phyloP scores from a whole-genome alignment of 2,797 vertebrate species.

The Pempheris klunzingeri region DNA sequence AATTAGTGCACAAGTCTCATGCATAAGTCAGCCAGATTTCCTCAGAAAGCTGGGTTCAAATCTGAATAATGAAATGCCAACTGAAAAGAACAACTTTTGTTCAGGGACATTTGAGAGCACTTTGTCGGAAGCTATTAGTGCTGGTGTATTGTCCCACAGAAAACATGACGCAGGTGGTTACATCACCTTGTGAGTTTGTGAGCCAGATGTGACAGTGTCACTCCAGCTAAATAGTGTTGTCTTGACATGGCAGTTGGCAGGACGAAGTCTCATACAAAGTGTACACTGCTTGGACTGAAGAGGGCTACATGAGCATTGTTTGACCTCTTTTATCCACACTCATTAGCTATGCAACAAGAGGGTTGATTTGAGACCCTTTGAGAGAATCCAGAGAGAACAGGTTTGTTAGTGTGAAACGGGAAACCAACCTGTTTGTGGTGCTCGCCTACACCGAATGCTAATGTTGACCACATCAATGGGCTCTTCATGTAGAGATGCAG shows the following conservation, averaged over 20 bases:
- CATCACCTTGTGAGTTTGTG: constrained; percentile 57
- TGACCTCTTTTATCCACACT: constrained; percentile 72
- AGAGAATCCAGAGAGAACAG: constrained; percentile 80
- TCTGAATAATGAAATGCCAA: constrained; percentile 58
- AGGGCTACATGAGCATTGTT: constrained; percentile 66
- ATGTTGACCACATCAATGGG: constrained; percentile 87
- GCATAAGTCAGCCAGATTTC: constrained; percentile 59
- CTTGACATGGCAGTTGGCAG: constrained; percentile 61
- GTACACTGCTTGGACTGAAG: constrained; percentile 37
- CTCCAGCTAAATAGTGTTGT: constrained; percentile 43
- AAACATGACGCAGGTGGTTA: constrained; percentile 71
- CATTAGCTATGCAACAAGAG: constrained; percentile 81
- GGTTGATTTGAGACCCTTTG: constrained; percentile 79
- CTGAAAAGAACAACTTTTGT: constrained; percentile 54
- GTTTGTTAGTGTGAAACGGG: constrained; percentile 80
- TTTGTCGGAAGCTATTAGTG: constrained; percentile 64
- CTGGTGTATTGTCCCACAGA: constrained; percentile 41
- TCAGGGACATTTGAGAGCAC: constrained; percentile 51
- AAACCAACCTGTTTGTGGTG: constrained; percentile 85
- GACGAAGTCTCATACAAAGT: constrained; percentile 44
- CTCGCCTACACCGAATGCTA: constrained; percentile 85
- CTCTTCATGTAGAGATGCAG: constrained; percentile 83
- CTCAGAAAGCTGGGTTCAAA: constrained; percentile 37
- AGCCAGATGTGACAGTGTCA: constrained; percentile 69
- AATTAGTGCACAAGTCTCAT: constrained; percentile 64